Conservation (phyloP, 2,797 vertebrate species). For the Smutsia temminckii region DNA sequence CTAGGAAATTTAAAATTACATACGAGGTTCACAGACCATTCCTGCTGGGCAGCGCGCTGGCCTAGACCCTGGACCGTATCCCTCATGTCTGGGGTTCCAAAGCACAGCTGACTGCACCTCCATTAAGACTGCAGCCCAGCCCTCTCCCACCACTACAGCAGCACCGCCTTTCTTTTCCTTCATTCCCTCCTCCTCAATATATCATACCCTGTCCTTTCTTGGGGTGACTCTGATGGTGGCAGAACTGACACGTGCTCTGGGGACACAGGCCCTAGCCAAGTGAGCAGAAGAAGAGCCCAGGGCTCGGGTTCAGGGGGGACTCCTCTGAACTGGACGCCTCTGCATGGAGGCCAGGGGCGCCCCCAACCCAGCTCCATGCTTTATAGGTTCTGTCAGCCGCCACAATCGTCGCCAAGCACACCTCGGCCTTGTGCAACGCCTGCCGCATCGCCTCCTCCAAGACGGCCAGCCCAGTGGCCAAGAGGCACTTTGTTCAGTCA, state of each 20-base stretch:
- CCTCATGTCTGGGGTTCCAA: neutral
- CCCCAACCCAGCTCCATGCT: slow-evolving; percentile 40
- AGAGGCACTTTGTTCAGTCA: slow-evolving; percentile 98
- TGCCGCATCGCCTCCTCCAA: slow-evolving; percentile 98
- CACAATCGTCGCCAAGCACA: slow-evolving; percentile 98
- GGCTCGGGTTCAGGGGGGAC: neutral
- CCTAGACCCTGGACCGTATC: neutral
- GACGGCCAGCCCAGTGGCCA: slow-evolving; percentile 96
- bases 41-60: neutral
- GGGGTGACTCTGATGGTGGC: neutral
- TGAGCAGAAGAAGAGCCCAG: neutral
- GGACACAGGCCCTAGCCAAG: neutral
- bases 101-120: neutral
- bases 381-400: slow-evolving; percentile 95
- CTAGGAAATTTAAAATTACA: neutral
- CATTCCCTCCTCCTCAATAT: neutral
- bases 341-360: neutral
- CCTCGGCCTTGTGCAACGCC: slow-evolving; percentile 96
- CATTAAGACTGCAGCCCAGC: neutral
- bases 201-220: neutral
- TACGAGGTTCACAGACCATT: neutral
- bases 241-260: neutral
- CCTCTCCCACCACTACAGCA: neutral
- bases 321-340: neutral
- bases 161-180: neutral